Evolutionary conservation across 1,140 invertebrate genomes (phyloP), one percentile per base, ranked within the genome.

Genomic region (Rhynchophorus ferrugineus): DNA sequence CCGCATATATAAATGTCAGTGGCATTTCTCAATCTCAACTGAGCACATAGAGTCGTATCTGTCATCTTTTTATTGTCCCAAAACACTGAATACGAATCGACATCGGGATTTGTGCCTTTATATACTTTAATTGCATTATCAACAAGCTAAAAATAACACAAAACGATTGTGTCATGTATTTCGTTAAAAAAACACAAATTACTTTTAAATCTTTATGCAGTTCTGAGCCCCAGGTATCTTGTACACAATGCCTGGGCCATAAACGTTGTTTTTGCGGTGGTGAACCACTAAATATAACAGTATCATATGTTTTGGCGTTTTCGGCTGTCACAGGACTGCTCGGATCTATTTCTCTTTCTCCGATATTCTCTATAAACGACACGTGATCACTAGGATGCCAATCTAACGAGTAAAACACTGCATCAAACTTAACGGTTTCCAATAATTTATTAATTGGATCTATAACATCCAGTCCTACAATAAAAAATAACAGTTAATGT

Each of bases 301-400:
- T 92, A 67, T 98, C 94, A 65, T 91, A 91, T 0, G 87, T 77
- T 61, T 85, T 78, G 1, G 87, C 89, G 11, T 85, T 83, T 60
- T 89, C 86, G 1, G 78, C 78, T 44, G 78, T 73, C 33, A 84
- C 79, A 46, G 78, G 76, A 63, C 83, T 87, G 3, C 78, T 79
- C 45, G 77, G 71, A 65, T 89, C 78, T 35, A 89, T 67, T 53
- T 82, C 80, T 17, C 84, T 71, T 62, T 77, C 73, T 41, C 76
- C 75, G 35, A 94, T 79, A 73, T 95, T 96, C 64, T 95, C 94
- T 56, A 94, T 85, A 71, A 98, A 99, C 11, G 93, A 97, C 17
- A 98, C 87, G 72, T 99, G 95, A 75, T 97, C 85, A 22, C 81
- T 80, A 0, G 95, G 95, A 79, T 98, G 95, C 94, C 95, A 98